These are phyloP conservation scores for Lophius piscatorius DNA, from an alignment of 2,113 vertebrate genomes.

Conservation along the genomic window DNA sequence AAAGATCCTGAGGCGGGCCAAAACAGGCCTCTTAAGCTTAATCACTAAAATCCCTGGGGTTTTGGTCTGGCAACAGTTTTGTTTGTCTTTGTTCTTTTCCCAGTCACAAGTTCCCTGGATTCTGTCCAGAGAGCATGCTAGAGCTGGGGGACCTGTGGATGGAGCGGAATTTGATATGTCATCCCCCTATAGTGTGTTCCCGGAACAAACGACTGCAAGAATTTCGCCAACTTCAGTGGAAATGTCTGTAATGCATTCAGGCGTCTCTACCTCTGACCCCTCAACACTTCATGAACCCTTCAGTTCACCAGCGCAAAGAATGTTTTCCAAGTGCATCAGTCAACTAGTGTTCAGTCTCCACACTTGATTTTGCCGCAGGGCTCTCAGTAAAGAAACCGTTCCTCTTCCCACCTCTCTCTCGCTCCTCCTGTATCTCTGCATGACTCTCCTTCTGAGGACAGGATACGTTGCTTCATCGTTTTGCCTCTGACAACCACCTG, in stretches of 20 bases:
- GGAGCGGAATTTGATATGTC: constrained; percentile 47
- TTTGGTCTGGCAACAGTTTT: constrained; percentile 4
- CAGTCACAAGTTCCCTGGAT: constrained; percentile 30
- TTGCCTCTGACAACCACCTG: constrained; percentile 31
- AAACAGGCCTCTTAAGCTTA: neutral
- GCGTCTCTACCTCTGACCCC: constrained; percentile 42
- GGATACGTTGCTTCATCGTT: constrained; percentile 37
- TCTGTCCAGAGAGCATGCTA: too few relatives aligned
- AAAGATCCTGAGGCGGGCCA: constrained; percentile 4
- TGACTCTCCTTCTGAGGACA: constrained; percentile 28
- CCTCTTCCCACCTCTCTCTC: constrained; percentile 1
- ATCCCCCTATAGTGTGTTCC: too few relatives aligned
- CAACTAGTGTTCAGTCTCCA: constrained; percentile 39
- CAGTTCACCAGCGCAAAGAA: constrained; percentile 25
- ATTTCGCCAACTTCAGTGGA: constrained; percentile 40
- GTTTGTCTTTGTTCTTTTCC: constrained; percentile 14
- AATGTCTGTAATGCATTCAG: constrained; percentile 39
- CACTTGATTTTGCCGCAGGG: constrained; percentile 51
- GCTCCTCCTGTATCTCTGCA: constrained; percentile 2
- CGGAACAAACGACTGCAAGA: constrained; percentile 48
- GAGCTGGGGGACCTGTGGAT: constrained; percentile 36
- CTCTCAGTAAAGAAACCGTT: constrained; percentile 29
- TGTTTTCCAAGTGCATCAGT: constrained; percentile 54
- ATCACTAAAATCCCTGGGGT: too few relatives aligned
- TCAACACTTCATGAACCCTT: constrained; percentile 13